phyloP scores from a whole-genome alignment of 2,113 vertebrate genomes.

The Hymenochirus boettgeri region DNA sequence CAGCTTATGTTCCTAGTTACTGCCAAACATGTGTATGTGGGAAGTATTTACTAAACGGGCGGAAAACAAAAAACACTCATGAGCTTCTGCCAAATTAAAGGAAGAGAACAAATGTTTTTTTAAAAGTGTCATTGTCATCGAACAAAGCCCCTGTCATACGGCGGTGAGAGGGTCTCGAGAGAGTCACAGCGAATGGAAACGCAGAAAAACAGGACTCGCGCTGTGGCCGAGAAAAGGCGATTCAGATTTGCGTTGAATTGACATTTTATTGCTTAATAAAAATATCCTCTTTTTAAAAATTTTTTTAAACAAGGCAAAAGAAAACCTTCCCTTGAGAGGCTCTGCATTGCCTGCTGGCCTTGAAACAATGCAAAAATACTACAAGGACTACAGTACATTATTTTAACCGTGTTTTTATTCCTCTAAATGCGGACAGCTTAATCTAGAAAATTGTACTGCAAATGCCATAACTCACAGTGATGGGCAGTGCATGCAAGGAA shows the following conservation, averaged over 20 bases:
- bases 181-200: slow-evolving; percentile 47
- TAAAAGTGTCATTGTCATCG: slow-evolving; percentile 46
- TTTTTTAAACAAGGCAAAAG: slow-evolving; percentile 43
- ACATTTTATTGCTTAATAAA: slow-evolving; percentile 62
- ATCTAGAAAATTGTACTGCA: slow-evolving; percentile 44
- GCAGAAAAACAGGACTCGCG: slow-evolving; percentile 17
- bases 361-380: slow-evolving; percentile 68
- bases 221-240: slow-evolving; percentile 35
- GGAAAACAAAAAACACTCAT: slow-evolving; percentile 25
- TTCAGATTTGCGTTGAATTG: slow-evolving; percentile 52
- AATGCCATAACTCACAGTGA: slow-evolving; percentile 46
- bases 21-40: slow-evolving; percentile 29
- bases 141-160: slow-evolving; percentile 49
- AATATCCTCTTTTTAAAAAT: slow-evolving; percentile 55
- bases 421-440: slow-evolving; percentile 54
- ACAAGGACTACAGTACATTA: slow-evolving; percentile 67
- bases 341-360: slow-evolving; percentile 66
- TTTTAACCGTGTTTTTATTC: slow-evolving; percentile 60
- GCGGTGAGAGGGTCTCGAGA: slow-evolving; percentile 47
- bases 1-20: slow-evolving; percentile 16
- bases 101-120: slow-evolving; percentile 27
- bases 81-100: slow-evolving; percentile 44
- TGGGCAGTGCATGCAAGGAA: too few species aligned
- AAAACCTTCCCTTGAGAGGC: slow-evolving; percentile 55
- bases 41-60: slow-evolving; percentile 31